These are phyloP conservation scores for Acrocephalus kingi DNA, from an alignment of 2,113 vertebrate genomes.

Conservation along the genomic window DNA sequence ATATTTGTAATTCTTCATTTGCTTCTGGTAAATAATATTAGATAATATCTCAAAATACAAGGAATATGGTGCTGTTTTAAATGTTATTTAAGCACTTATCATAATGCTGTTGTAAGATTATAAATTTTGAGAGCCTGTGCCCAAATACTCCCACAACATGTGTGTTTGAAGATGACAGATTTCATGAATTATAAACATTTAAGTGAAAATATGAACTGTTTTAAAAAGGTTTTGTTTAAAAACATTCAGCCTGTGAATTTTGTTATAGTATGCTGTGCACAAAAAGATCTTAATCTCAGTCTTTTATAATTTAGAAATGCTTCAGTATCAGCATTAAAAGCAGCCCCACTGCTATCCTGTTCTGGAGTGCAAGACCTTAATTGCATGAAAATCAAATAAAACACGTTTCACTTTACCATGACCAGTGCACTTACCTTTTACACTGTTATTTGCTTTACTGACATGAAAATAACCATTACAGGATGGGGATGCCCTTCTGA, in stretches of 20 bases:
- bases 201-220: not conserved
- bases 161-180: not conserved
- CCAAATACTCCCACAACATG: not conserved
- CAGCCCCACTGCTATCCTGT: not conserved
- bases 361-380: not conserved
- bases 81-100: not conserved
- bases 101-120: not conserved
- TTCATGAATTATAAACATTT: slow-evolving; percentile 17
- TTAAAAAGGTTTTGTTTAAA: not conserved
- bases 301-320: not conserved
- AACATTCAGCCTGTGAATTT: not conserved
- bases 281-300: not conserved
- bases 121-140: not conserved
- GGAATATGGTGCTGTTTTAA: not conserved
- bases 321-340: not conserved
- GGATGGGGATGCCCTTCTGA: not conserved
- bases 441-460: not conserved
- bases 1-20: not conserved
- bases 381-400: not conserved
- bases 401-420: not conserved
- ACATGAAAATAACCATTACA: not conserved
- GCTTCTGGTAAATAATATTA: not conserved
- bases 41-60: not conserved
- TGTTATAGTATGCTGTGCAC: not conserved
- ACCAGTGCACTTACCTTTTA: not conserved